Conservation (phyloP, 2,113 vertebrate genomes). For the Microtus ochrogaster region DNA sequence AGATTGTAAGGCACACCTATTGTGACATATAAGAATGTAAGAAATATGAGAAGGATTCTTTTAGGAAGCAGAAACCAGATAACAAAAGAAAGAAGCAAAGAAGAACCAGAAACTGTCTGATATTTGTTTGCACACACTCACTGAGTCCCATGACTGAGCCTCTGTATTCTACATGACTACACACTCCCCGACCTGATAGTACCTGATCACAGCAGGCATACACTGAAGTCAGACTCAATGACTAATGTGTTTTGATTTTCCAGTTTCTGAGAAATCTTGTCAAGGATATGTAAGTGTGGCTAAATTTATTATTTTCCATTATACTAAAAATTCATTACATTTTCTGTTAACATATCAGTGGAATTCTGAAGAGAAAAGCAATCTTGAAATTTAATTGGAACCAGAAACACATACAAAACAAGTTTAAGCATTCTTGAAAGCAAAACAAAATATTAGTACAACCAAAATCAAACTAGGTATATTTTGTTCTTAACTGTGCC, state of each 20-base stretch:
- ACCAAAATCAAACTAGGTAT: background rate
- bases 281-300: background rate
- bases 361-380: background rate
- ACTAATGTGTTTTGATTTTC: background rate
- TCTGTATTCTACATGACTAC: background rate
- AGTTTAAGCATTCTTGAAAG: background rate
- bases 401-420: background rate
- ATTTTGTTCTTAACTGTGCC: background rate
- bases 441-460: background rate
- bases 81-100: background rate
- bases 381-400: background rate
- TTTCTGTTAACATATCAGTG: background rate
- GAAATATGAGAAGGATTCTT: background rate
- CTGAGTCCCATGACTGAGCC: background rate
- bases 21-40: background rate
- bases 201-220: too few species aligned
- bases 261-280: background rate
- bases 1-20: background rate
- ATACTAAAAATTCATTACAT: background rate
- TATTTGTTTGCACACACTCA: background rate
- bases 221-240: background rate
- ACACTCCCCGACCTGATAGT: background rate
- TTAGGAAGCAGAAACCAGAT: background rate
- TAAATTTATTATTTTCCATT: background rate
- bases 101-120: background rate